Evolutionary conservation across 2,888 invertebrate species (phyloP).

Genomic region (Lampropteryx suffumata): DNA sequence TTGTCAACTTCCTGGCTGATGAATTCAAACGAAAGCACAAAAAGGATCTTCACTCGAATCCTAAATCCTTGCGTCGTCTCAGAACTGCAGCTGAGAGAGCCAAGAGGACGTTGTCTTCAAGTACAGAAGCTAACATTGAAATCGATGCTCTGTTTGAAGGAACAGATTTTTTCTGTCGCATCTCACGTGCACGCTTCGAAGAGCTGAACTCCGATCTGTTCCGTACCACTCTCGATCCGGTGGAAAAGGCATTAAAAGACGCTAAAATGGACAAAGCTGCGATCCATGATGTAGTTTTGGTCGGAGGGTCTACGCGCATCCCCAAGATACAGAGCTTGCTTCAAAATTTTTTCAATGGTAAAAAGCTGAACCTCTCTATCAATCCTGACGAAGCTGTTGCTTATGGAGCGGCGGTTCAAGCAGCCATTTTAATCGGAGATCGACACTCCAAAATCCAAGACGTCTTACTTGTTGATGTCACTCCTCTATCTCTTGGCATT

Average conservation of each 20-base stretch:
- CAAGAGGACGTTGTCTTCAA: slow-evolving; percentile 89
- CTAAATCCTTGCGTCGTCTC: slow-evolving; percentile 86
- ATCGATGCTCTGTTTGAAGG: slow-evolving; percentile 90
- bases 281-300: slow-evolving; percentile 90
- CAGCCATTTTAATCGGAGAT: slow-evolving; percentile 88
- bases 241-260: slow-evolving; percentile 89
- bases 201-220: slow-evolving; percentile 89
- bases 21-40: slow-evolving; percentile 88
- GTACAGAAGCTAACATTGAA: slow-evolving; percentile 88
- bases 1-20: slow-evolving; percentile 85
- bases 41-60: slow-evolving; percentile 85
- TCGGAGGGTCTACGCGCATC: slow-evolving; percentile 91
- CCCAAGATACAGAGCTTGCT: slow-evolving; percentile 90
- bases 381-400: slow-evolving; percentile 93
- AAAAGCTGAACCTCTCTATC: slow-evolving; percentile 87
- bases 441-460: slow-evolving; percentile 89
- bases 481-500: slow-evolving; percentile 86
- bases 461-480: slow-evolving; percentile 81
- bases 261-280: slow-evolving; percentile 89
- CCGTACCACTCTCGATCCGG: slow-evolving; percentile 87
- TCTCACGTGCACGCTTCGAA: slow-evolving; percentile 89
- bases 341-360: slow-evolving; percentile 89
- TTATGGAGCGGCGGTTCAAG: slow-evolving; percentile 89
- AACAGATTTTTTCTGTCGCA: slow-evolving; percentile 85
- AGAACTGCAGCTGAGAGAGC: slow-evolving; percentile 90